These are phyloP conservation scores for Corythornis leucogaster DNA, from an alignment of 2,797 vertebrate species.

Conservation along the genomic window DNA sequence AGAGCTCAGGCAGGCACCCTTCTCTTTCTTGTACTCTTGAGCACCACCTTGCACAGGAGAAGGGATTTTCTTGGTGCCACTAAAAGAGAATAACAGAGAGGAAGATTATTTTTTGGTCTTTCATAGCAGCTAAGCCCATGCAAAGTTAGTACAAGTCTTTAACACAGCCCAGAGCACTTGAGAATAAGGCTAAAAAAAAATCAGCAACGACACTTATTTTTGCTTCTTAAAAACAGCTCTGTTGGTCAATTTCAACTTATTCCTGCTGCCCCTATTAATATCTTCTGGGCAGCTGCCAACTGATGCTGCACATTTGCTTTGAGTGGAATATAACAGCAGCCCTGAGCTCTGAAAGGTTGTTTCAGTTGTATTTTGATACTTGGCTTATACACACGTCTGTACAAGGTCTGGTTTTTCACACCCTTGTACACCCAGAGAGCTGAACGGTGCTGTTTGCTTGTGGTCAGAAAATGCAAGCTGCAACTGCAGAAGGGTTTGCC, in stretches of 20 bases:
- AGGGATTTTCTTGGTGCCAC: not conserved
- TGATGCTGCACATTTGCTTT: not conserved
- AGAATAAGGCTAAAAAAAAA: conserved; percentile 11
- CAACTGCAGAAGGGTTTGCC: conserved; percentile 18
- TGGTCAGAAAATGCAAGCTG: not conserved
- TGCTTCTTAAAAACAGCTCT: not conserved
- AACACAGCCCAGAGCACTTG: not conserved
- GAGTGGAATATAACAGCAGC: not conserved
- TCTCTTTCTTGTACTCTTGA: not conserved
- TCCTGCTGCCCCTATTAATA: not conserved
- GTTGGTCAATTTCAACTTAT: not conserved
- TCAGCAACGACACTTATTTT: not conserved
- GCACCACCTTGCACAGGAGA: not conserved
- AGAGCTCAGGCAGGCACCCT: not conserved
- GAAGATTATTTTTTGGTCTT: not conserved
- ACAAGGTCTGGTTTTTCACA: not conserved
- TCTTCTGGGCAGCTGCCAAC: not conserved
- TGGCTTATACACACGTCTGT: not conserved
- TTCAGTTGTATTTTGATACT: not conserved
- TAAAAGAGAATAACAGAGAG: not conserved
- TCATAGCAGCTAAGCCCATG: not conserved
- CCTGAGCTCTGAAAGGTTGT: not conserved
- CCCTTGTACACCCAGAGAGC: not conserved
- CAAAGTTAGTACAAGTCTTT: not conserved
- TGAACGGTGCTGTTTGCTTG: not conserved